phyloP scores from a whole-genome alignment of 2,113 vertebrate genomes.

The Eptatretus burgeri region DNA sequence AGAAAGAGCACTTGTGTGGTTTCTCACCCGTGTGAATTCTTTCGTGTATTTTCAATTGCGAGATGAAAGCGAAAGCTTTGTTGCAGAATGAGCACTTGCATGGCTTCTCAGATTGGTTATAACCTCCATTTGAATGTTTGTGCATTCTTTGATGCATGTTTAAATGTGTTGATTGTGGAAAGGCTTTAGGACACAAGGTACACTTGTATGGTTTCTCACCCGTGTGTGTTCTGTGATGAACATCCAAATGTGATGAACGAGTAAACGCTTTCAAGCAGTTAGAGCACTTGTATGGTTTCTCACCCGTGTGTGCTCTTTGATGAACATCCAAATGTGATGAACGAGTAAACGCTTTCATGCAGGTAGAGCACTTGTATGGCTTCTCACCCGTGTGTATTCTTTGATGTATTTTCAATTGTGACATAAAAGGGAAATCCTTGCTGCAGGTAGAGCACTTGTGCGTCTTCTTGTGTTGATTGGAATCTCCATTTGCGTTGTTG shows the following conservation, averaged over 20 bases:
- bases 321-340: background rate
- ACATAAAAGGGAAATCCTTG: background rate
- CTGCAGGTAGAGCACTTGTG: background rate
- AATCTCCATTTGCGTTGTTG: no score
- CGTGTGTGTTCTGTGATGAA: background rate
- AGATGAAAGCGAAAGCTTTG: no score
- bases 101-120: no score
- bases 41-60: no score
- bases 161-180: background rate
- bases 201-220: constrained; percentile 4
- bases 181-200: background rate
- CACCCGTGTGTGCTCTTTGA: background rate
- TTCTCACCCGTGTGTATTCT: background rate
- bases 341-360: background rate
- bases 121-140: background rate
- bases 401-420: background rate
- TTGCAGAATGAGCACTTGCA: no score
- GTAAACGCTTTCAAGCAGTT: background rate
- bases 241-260: background rate
- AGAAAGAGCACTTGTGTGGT: no score
- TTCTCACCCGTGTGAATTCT: no score
- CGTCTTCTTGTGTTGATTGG: no score
- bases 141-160: background rate
- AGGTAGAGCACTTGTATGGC: background rate
- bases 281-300: constrained; percentile 1